Evolutionary conservation across 1,140 invertebrate species (phyloP), one percentile per base, ranked within the genome.

Genomic region (Conus ventricosus): DNA sequence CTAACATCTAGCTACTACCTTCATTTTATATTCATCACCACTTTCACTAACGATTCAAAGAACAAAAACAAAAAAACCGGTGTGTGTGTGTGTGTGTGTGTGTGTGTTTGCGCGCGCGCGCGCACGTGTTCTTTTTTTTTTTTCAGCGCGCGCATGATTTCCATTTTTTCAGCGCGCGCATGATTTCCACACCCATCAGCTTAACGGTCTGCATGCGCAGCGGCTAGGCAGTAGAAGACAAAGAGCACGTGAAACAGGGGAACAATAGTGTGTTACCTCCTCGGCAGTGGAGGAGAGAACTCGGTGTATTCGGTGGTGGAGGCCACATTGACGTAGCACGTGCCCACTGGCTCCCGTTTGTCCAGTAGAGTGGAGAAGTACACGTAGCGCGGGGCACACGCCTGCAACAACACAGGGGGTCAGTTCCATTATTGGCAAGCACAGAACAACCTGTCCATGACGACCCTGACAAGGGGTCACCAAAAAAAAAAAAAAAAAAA

Each of bases 371-470:
- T 94, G 5, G 97, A 97, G 96, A 96, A 98, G 96, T 97, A 99
- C 63, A 98, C 97, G 95, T 99, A 99, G 88, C 98, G 96, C 0
- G 99, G 98, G 55, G 99, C 99, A 95, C 99, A 99, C 4, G 98
- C 98, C 98, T 99, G 96, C n/a, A 60, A 60, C 57, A 60, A 39
- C 39, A 39, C 39, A 3, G 39, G 39, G 39, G 39, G 39, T 39
- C 39, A 39, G 39, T 39, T 39, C 39, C 39, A 39, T 39, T 39
- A 39, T 39, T 39, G 39, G 3, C 57, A 60, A 11, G 57, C 57
- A 60, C 8, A 15, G 57, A 60, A 60, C 57, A 60, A 60, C 0
- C 15, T 1, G 57, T 15, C 39, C 3, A 39, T 39, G 39, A 39
- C 39, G 39, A 39, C 39, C 39, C 3, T 39, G 39, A 39, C 57